Evolutionary conservation across 2,797 vertebrate genomes (phyloP).

Genomic region (Helicolenus hilgendorfi): DNA sequence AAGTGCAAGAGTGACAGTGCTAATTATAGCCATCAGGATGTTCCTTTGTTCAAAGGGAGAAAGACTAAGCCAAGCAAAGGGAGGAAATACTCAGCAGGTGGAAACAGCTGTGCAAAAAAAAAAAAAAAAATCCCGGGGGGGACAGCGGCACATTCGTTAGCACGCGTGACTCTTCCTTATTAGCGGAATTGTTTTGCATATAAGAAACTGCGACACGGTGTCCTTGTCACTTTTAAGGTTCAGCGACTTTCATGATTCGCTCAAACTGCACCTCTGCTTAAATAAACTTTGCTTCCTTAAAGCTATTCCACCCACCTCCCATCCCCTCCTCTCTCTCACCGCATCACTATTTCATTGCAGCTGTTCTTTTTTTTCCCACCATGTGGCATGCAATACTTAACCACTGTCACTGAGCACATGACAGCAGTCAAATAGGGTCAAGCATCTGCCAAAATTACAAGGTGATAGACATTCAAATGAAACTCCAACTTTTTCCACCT

Average conservation of each 20-base stretch:
- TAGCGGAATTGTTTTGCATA: constrained; percentile 51
- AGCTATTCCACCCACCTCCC: constrained; percentile 4
- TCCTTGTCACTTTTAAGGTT: constrained; percentile 46
- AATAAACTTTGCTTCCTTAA: constrained; percentile 43
- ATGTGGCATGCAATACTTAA: background rate
- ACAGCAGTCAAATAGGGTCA: constrained; percentile 27
- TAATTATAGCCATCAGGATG: constrained; percentile 86
- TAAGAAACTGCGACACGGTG: constrained; percentile 23
- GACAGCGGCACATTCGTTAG: constrained; percentile 58
- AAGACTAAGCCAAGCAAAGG: constrained; percentile 63
- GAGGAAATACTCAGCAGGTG: constrained; percentile 80
- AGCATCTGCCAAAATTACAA: constrained; percentile 3
- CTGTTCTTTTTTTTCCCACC: constrained; percentile 9
- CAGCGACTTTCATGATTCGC: constrained; percentile 21
- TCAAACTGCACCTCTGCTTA: background rate
- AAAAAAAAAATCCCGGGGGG: constrained; percentile 49
- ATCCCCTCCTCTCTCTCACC: too few species aligned
- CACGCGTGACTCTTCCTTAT: constrained; percentile 56
- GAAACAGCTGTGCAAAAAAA: constrained; percentile 74
- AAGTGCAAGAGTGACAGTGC: constrained; percentile 72
- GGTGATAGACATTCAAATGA: background rate
- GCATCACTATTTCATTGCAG: constrained; percentile 2
- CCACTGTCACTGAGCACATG: constrained; percentile 24
- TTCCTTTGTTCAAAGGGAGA: constrained; percentile 67
- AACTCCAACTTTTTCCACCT: background rate